Base-by-base conservation (phyloP, 2,888 invertebrate species). In the Pemphredon lugubris region DNA sequence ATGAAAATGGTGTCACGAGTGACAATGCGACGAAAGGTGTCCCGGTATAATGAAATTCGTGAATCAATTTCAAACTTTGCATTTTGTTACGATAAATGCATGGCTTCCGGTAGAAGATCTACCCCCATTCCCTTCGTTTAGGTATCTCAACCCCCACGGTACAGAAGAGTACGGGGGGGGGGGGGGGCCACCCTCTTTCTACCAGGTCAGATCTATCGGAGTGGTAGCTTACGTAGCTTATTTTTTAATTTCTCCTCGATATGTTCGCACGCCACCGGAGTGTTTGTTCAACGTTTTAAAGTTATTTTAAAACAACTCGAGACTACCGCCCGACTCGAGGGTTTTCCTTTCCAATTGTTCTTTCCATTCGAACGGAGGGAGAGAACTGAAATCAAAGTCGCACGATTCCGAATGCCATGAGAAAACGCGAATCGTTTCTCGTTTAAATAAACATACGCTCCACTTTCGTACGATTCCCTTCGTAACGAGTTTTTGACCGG, bases 241-340 rank as follows among this genome's bases (percentile, higher is more conserved):
- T 81, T 80, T 84, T 84, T 77, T 79, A 79, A 85, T 84, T 84
- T 85, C 77, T 69, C 48, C 68, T 58, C 83, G 75, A 81, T 82
- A 76, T 70, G 77, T 75, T 81, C 74, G 69, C 79, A 67, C 74
- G 77, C 26, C 51, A 6, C 37, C 68, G 59, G 64, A 83, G 79
- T 87, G 83, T 86, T 86, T 86, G 76, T 70, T 73, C 75, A 77
- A 78, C 66, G 72, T 80, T 85, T 86, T 77, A 78, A 84, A 85
- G 73, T 83, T 79, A 81, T 84, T 87, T 87, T 80, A 83, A 85
- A 86, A 86, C 83, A 83, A 81, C 77, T 66, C 59, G 44, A 16
- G 30, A 26, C 23, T 50, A 9, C 6, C 37, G 47, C 45, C 60
- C 48, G 50, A 53, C 34, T 26, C 53, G 34, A 26, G 44, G 63